phyloP scores from a whole-genome alignment of 2,888 invertebrate genomes.

The Biston betularia region DNA sequence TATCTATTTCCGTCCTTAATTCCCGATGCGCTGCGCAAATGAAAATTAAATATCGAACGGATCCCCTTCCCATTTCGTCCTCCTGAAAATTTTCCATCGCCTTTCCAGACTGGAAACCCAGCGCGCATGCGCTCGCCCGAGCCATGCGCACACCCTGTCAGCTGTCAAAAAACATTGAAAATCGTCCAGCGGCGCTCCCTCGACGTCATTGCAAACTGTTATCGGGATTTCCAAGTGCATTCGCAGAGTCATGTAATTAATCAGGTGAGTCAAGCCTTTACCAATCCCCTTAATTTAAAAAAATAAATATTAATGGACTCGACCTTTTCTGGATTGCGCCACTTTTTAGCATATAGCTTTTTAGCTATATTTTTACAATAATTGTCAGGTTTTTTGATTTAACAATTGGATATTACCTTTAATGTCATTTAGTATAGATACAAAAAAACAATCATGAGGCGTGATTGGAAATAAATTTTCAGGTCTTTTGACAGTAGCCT shows the following conservation, averaged over 20 bases:
- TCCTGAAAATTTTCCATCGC: constrained; percentile 53
- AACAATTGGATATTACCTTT: background rate
- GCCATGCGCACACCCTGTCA: constrained; percentile 67
- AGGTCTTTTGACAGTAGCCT: constrained; percentile 11
- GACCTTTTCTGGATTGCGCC: too few species aligned
- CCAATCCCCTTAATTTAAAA: background rate
- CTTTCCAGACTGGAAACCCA: background rate
- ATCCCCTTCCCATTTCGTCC: constrained; percentile 28
- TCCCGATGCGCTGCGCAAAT: constrained; percentile 48
- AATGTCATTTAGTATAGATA: background rate
- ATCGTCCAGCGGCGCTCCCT: constrained; percentile 53
- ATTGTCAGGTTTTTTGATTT: background rate
- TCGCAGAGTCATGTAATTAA: constrained; percentile 66
- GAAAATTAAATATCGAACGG: constrained; percentile 53
- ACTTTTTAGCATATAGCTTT: too few species aligned
- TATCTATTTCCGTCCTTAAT: constrained; percentile 40
- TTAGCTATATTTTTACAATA: too few species aligned
- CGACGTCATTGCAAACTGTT: constrained; percentile 66
- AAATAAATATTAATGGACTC: too few species aligned
- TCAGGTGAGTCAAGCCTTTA: constrained; percentile 49
- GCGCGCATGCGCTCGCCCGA: constrained; percentile 62
- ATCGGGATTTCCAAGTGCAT: constrained; percentile 55
- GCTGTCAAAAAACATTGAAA: constrained; percentile 70
- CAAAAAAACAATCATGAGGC: too few species aligned
- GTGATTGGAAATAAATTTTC: background rate